A percentile compares a stretch with the other conserved stretches of the same genome.
Conservation (phyloP, 2,797 vertebrate species). For the Halcyon smyrnensis region DNA sequence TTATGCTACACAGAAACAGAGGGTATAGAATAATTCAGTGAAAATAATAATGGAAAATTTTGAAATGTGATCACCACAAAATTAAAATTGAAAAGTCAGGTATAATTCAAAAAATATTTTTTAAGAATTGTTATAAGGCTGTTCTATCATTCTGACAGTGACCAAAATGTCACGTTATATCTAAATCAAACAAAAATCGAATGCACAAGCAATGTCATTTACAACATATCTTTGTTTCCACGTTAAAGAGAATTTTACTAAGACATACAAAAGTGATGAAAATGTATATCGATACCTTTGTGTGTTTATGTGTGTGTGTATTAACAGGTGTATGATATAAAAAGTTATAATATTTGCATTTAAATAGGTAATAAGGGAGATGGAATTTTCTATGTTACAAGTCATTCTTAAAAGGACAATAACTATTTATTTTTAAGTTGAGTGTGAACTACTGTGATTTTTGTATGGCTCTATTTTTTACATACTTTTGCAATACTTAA, state of each 20-base stretch:
- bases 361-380: not conserved
- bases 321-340: not conserved
- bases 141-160: not conserved
- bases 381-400: not conserved
- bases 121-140: not conserved
- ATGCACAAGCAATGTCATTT: not conserved
- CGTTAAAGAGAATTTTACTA: not conserved
- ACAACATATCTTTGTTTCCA: not conserved
- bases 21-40: not conserved
- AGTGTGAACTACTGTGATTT: not conserved
- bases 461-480: not conserved
- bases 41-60: not conserved
- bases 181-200: not conserved
- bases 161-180: not conserved
- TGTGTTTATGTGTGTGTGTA: not conserved
- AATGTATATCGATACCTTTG: not conserved
- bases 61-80: not conserved
- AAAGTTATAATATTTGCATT: not conserved
- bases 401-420: not conserved
- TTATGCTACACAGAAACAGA: not conserved
- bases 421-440: not conserved
- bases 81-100: not conserved
- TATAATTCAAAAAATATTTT: not conserved
- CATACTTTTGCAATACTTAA: not conserved
- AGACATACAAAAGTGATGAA: not conserved